phyloP scores from a whole-genome alignment of 2,888 invertebrate species.

The Cryptocephalus moraei region DNA sequence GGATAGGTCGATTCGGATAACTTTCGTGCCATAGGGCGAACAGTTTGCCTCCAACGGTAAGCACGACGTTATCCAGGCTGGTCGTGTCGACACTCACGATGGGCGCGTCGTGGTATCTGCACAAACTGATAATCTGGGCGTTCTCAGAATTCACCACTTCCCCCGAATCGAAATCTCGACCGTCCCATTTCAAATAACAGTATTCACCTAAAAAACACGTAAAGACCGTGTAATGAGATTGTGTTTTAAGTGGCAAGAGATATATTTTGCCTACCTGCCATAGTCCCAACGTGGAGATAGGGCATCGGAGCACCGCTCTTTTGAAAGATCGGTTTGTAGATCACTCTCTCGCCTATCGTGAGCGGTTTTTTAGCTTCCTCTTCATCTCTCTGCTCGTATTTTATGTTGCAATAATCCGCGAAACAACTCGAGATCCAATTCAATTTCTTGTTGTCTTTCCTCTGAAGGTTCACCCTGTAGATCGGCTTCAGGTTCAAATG shows the following conservation, averaged over 20 bases:
- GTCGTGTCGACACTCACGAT: conserved; percentile 30
- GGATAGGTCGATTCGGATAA: conserved; percentile 47
- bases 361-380: conserved; percentile 8
- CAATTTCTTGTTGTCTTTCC: conserved; percentile 31
- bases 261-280: conserved; percentile 12
- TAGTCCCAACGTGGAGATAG: conserved; percentile 15
- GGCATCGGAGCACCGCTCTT: conserved; percentile 3
- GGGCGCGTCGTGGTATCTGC: conserved; percentile 60
- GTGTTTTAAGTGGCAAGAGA: neutral
- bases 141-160: conserved; percentile 52
- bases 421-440: conserved; percentile 19
- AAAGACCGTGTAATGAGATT: neutral
- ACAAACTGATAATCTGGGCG: conserved; percentile 38
- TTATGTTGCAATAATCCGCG: conserved; percentile 11
- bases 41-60: conserved; percentile 30
- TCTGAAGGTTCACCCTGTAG: conserved; percentile 45
- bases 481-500: conserved; percentile 53
- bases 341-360: conserved; percentile 14
- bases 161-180: conserved; percentile 55
- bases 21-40: conserved; percentile 43
- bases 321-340: conserved; percentile 15
- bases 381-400: conserved; percentile 11
- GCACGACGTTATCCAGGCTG: conserved; percentile 2
- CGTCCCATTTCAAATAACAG: conserved; percentile 51
- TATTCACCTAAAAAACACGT: conserved; percentile 27